Base-by-base conservation (phyloP, 2,888 invertebrate species). In the Syrista parreyssii region DNA sequence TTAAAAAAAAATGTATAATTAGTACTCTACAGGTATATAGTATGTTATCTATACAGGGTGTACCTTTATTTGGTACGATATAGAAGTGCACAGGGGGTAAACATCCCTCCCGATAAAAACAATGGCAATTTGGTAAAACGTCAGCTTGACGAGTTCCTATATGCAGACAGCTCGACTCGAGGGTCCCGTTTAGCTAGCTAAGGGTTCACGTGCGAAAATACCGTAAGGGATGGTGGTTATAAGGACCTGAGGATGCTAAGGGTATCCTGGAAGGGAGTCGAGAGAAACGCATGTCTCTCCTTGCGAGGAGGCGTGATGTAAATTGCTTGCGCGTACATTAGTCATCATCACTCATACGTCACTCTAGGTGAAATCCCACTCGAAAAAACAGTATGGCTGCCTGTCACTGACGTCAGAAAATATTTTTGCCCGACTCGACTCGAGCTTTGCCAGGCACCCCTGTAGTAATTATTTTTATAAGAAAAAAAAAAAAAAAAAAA, bases 301-400 rank as follows among this genome's bases (percentile, higher is more conserved):
- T 84, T 78, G 84, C 81, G 84, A 23, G 23, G 23, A 86, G 86
- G 84, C 81, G 86, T 85, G 85, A 87, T 89, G 88, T 89, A 88
- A 88, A 89, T 89, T 88, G 86, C 86, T 85, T 81, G 84, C 84
- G 80, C 83, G 87, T 82, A 85, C 88, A 89, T 89, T 88, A 88
- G 89, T 89, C 89, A 89, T 88, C 89, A 87, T 88, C 89, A 88
- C 86, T 85, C 82, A 83, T 83, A 85, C 55, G 55, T 55, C 55
- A 23, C 55, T 9, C 23, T 23, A 55, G 55, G 23, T 55, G 55
- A 55, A 55, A 55, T 55, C 55, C 55, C 55, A 55, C 55, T 55
- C 55, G 55, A 55, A 23, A 23, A 55, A 55, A 55, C 55, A 55
- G 55, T 55, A 23, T 55, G 23, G 55, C 55, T 9, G 55, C 23